Evolutionary conservation across 2,113 vertebrate species (phyloP), one percentile per base, ranked within the genome.

Genomic region (Plestiodon gilberti): DNA sequence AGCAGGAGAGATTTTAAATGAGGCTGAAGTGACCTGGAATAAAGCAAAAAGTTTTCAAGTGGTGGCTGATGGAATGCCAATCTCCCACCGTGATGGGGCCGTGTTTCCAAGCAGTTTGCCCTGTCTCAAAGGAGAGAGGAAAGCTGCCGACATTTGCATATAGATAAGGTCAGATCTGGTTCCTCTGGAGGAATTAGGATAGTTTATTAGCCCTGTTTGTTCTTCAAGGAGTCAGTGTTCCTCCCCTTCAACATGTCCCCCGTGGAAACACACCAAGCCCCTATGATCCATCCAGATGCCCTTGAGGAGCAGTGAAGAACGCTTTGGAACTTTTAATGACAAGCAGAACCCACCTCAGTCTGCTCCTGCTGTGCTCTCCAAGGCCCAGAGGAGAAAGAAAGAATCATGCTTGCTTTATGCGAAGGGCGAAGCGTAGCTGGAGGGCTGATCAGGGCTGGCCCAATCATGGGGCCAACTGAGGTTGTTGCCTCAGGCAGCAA

Each of bases 141-240:
- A 48, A 48, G 65, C 25, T 65, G 10, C 86, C 82, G 33, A 35
- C 20, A 81, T 92, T 91, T 93, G 82, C 92, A 86, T 87, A 64
- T 85, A 84, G 82, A 91, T 88, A 82, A 90, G 89, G 86, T 88
- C 82, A 87, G 64, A 1, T 14, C 71, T n/a, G 59, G 78, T 67
- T 83, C 70, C 71, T 90, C 62, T 57, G 69, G 38, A 89, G 76
- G 61, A 83, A 77, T 65, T 62, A 79, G 33, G 43, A 76, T 40
- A 55, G 28, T 23, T 93, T 81, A 74, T 90, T 89, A 67, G 64
- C 59, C 23, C 33, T 83, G 78, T 75, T 86, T 43, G 59, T 69
- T 89, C 83, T 85, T 4, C 4, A 1, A 48, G 28, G 33, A 89
- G 87, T 82, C 80, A 28, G 71, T 90, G 73, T 7, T 1, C 67